Percentiles rank a stretch among this genome's conserved stretches.
These are phyloP conservation scores for Axea sp. DNA, from an alignment of 2,888 invertebrate species.

Conservation along the genomic window DNA sequence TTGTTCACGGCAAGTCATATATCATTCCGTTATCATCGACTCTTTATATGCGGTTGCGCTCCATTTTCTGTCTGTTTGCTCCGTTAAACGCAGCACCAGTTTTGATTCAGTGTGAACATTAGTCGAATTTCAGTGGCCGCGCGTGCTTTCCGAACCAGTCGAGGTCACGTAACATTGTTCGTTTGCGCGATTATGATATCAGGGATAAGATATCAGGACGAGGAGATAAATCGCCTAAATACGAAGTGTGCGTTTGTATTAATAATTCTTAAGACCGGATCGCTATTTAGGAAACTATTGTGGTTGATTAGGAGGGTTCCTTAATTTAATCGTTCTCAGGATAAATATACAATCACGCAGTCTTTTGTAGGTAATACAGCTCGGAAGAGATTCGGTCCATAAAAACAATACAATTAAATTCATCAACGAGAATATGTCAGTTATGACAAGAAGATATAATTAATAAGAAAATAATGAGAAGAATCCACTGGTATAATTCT, in stretches of 20 bases:
- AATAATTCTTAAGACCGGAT: conserved; percentile 32
- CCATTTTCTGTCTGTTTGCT: conserved; percentile 80
- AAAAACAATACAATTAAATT: too few relatives aligned
- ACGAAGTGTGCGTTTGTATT: conserved; percentile 33
- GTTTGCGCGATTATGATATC: conserved; percentile 57
- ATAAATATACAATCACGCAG: too few relatives aligned
- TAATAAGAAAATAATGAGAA: too few relatives aligned
- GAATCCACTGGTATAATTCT: too few relatives aligned
- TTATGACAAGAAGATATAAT: too few relatives aligned
- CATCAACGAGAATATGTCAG: too few relatives aligned
- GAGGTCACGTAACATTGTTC: conserved; percentile 57
- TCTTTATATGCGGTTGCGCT: conserved; percentile 80
- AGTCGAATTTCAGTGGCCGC: conserved; percentile 74
- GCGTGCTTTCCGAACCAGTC: conserved; percentile 66
- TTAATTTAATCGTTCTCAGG: conserved; percentile 8
- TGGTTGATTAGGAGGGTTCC: conserved; percentile 3
- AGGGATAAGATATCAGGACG: conserved; percentile 34
- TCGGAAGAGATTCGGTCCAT: too few relatives aligned
- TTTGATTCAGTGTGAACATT: conserved; percentile 78
- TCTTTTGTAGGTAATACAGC: too few relatives aligned
- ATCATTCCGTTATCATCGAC: conserved; percentile 80
- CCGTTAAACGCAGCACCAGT: conserved; percentile 64
- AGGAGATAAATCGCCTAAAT: conserved; percentile 35
- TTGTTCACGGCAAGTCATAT: conserved; percentile 78
- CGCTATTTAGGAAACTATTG: conserved; percentile 14